phyloP scores from a whole-genome alignment of 2,888 invertebrate genomes.

The Danaus chrysippus region DNA sequence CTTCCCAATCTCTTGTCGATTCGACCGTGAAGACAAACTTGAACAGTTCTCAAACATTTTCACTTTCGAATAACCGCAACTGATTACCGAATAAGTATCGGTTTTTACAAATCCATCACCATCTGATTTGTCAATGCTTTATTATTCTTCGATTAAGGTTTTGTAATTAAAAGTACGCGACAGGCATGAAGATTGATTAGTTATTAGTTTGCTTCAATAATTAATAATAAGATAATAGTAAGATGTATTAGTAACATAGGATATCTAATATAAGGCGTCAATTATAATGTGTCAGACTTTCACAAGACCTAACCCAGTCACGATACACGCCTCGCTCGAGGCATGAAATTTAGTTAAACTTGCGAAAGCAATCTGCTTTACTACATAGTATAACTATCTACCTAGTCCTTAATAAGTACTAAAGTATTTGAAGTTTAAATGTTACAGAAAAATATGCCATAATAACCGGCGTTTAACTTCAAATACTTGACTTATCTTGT shows the following conservation, averaged over 20 bases:
- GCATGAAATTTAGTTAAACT: conserved; percentile 27
- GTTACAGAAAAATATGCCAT: neutral
- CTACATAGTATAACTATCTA: neutral
- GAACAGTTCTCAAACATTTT: conserved; percentile 24
- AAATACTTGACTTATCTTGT: too few relatives aligned
- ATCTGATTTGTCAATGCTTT: conserved; percentile 9
- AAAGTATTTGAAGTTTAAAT: neutral
- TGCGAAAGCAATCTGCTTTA: conserved; percentile 24
- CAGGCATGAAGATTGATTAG: too few relatives aligned
- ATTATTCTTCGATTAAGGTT: neutral
- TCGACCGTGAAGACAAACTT: conserved; percentile 30
- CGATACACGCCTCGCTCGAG: conserved; percentile 22
- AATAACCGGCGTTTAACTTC: too few relatives aligned
- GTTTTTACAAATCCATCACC: conserved; percentile 9
- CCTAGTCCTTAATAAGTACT: neutral
- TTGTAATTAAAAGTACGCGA: neutral
- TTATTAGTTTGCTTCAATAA: too few relatives aligned
- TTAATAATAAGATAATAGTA: neutral
- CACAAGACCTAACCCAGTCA: conserved; percentile 29
- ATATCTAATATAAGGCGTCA: neutral
- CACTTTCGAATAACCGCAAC: conserved; percentile 14
- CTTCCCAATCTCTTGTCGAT: conserved; percentile 22
- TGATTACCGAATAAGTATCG: conserved; percentile 10
- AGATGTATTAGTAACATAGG: neutral
- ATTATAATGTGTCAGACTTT: conserved; percentile 24